Percentiles rank a stretch among this genome's conserved stretches.
phyloP scores from a whole-genome alignment of 2,797 vertebrate species.

The Hybognathus amarus region DNA sequence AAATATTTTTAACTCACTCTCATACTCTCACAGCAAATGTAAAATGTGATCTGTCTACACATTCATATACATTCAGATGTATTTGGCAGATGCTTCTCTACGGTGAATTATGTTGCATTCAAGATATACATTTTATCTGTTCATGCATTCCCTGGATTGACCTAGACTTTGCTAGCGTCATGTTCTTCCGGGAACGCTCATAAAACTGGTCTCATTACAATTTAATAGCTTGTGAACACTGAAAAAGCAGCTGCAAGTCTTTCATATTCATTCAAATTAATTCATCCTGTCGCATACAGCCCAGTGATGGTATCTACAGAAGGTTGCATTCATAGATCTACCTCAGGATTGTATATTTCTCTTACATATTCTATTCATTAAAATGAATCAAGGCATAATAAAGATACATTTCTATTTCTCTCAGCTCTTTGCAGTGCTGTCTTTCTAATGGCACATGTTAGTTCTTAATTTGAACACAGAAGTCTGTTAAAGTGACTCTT shows the following conservation, averaged over 20 bases:
- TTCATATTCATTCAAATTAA: background rate
- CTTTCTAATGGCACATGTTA: background rate
- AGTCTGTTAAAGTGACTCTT: slow-evolving; percentile 10
- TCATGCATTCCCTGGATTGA: background rate
- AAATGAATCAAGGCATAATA: slow-evolving; percentile 10
- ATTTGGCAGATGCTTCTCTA: background rate
- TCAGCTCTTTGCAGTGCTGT: background rate
- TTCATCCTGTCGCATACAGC: background rate
- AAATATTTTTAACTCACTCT: background rate
- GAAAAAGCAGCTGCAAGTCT: background rate
- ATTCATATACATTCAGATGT: background rate
- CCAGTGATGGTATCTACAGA: background rate
- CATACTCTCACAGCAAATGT: background rate
- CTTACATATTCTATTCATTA: slow-evolving; percentile 8
- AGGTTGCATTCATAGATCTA: background rate
- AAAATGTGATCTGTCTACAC: background rate
- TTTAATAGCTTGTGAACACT: background rate
- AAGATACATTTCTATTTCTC: slow-evolving; percentile 13
- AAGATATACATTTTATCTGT: background rate
- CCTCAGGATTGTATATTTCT: slow-evolving; percentile 5
- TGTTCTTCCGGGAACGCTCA: background rate
- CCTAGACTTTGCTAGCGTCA: background rate
- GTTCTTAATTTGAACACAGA: background rate
- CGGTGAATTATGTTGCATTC: background rate
- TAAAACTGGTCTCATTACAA: background rate